Evolutionary conservation across 2,113 vertebrate genomes (phyloP).

Genomic region (Strigops habroptila): DNA sequence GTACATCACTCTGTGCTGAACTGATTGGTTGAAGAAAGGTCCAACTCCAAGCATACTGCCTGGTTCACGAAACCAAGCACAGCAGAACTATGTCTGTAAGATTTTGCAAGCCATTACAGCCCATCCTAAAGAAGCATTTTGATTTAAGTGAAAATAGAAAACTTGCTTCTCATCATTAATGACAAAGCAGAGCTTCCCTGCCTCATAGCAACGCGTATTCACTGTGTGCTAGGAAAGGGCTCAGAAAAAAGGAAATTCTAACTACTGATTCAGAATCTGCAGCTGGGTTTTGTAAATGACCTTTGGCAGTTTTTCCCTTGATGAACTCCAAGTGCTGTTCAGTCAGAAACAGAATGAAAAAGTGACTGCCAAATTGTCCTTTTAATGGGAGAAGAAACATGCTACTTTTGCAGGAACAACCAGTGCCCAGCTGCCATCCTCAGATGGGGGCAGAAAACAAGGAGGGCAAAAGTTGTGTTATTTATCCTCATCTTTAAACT

Average conservation of each 20-base stretch:
- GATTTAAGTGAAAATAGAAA: not conserved
- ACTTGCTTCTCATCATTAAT: not conserved
- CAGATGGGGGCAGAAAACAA: not conserved
- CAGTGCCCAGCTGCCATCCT: not conserved
- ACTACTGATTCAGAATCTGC: not conserved
- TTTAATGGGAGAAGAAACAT: constrained; percentile 53
- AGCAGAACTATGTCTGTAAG: not conserved
- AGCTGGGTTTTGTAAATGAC: constrained; percentile 33
- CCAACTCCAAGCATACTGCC: not conserved
- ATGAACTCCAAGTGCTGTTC: constrained; percentile 9
- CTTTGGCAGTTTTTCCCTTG: not conserved
- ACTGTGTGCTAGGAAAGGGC: not conserved
- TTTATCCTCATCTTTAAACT: not conserved
- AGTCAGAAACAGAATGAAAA: not conserved
- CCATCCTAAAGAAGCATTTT: not conserved
- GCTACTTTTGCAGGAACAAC: not conserved
- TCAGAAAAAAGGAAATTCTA: not conserved
- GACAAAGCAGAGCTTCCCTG: not conserved
- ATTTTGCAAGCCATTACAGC: not conserved
- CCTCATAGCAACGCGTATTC: not conserved
- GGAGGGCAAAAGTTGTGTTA: not conserved
- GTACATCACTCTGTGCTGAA: not conserved
- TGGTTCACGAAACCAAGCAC: not conserved
- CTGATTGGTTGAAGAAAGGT: not conserved
- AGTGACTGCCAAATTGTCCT: constrained; percentile 32